Conservation (phyloP, 2,888 invertebrate genomes). For the Fissipunctia ypsillon region DNA sequence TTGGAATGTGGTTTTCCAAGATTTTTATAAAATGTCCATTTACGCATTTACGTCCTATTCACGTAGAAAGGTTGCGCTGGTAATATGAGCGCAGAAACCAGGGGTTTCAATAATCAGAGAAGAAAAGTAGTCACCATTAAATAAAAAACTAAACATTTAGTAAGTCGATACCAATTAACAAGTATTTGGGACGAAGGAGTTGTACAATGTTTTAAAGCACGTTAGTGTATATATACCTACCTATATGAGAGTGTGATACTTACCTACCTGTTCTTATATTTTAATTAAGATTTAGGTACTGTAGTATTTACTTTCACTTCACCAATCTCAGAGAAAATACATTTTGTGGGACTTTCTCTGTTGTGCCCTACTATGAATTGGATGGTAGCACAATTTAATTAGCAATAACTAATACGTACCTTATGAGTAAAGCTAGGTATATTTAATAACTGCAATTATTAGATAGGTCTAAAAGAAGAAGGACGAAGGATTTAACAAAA, state of each 20-base stretch:
- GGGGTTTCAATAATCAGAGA: not conserved
- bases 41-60: not conserved
- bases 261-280: too few relatives aligned
- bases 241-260: not conserved
- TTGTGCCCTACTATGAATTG: constrained; percentile 23
- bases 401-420: not conserved
- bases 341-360: constrained; percentile 29
- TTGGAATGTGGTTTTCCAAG: not conserved
- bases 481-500: not conserved
- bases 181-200: not conserved
- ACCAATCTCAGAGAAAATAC: constrained; percentile 6
- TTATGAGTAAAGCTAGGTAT: not conserved
- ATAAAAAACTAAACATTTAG: not conserved
- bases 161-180: not conserved
- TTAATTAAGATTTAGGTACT: constrained; percentile 13
- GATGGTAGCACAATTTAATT: not conserved
- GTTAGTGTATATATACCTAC: not conserved
- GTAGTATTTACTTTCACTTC: constrained; percentile 30
- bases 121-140: not conserved
- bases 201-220: not conserved
- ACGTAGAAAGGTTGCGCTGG: not conserved
- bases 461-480: not conserved
- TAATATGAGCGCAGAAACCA: not conserved
- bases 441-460: not conserved
- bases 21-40: not conserved